Evolutionary conservation across 1,140 invertebrate genomes (phyloP), one percentile per base, ranked within the genome.

Genomic region (Neelides sp.): DNA sequence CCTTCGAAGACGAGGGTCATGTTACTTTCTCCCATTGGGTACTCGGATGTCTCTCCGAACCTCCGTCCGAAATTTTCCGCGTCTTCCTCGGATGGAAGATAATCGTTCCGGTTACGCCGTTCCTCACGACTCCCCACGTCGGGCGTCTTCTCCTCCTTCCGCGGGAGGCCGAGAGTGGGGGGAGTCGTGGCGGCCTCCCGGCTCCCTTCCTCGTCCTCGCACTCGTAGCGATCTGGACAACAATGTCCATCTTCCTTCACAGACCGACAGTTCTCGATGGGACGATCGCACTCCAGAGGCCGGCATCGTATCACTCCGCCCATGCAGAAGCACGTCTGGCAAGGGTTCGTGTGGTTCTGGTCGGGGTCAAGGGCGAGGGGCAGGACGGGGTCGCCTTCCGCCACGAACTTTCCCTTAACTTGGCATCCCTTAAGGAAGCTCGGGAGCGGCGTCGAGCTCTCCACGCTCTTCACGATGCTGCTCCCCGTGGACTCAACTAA

Each of bases 191-290:
- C 20, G 43, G 8, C 27, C 20, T 28, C 32, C 24, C 4, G 43
- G 17, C 13, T 45, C 24, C 5, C 10, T 45, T 27, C 15, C 24
- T 27, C 36, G 41, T 45, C 12, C 35, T 50, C 37, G 32, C 53
- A 54, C 15, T 57, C 35, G 23, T 57, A 59, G 2, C 57, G 37
- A 34, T 80, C 78, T 19, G 85, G 83, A 65, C 85, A 89, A 65
- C 85, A 89, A 62, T 86, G 78, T 20, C 83, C 84, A 46, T 74
- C 69, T 32, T 76, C 75, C 23, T 84, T 74, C 24, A 88, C 75
- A 1, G 85, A 84, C 45, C 68, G 73, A 64, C 85, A 90, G 32
- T 80, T 82, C 54, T 78, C 73, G 45, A 86, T 69, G 0, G 79
- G 74, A 12, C 80, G 79, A 3, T 81, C 77, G 58, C 84, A 87